Conservation (phyloP, 2,888 invertebrate genomes). For the Hesperia comma region DNA sequence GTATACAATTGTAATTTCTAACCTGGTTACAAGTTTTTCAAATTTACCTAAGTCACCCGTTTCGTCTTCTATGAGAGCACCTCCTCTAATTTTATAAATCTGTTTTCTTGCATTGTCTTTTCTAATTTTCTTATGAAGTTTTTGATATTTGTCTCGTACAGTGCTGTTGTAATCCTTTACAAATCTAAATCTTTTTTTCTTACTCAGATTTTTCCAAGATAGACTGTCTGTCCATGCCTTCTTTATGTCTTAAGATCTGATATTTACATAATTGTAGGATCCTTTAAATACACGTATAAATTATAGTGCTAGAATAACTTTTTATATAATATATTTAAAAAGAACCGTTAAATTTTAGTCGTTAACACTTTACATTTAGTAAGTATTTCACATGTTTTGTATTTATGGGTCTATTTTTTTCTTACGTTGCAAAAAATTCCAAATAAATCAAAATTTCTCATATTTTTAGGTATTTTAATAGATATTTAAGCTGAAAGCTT, state of each 20-base stretch:
- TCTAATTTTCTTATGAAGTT: not conserved
- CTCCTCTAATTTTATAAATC: not conserved
- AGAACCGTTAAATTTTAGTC: too few relatives aligned
- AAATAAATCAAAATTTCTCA: too few relatives aligned
- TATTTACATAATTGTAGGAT: not conserved
- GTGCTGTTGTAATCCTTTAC: not conserved
- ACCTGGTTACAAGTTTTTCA: not conserved
- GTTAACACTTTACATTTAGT: too few relatives aligned
- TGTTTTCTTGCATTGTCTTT: slow-evolving; percentile 4
- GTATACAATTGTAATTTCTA: not conserved
- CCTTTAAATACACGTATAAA: too few relatives aligned
- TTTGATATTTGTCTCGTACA: not conserved
- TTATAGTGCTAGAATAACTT: too few relatives aligned
- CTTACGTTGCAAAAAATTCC: too few relatives aligned
- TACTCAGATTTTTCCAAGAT: not conserved
- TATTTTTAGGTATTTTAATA: too few relatives aligned
- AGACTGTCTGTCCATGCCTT: slow-evolving; percentile 1
- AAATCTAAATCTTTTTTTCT: not conserved
- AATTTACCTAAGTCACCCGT: not conserved
- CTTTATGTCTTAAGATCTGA: not conserved
- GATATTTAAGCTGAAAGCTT: too few relatives aligned
- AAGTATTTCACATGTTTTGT: too few relatives aligned
- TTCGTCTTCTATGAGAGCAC: not conserved
- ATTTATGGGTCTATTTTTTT: too few relatives aligned
- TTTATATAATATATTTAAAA: too few relatives aligned